These are phyloP conservation scores for Ophiothrix spiculata DNA, from an alignment of 35 echinoderm and acorn worm genomes.

Conservation along the genomic window DNA sequence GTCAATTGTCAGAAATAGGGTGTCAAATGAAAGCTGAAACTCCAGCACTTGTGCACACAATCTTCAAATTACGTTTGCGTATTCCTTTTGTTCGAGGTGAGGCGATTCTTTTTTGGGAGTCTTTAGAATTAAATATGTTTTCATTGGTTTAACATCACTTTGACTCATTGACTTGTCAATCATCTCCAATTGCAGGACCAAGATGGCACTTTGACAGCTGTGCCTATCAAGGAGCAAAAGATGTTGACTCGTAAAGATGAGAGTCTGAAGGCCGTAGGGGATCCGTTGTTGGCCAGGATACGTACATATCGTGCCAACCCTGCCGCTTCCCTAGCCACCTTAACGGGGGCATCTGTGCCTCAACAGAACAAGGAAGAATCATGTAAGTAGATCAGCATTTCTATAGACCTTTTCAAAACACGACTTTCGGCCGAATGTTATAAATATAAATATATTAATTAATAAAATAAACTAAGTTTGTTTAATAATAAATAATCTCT, in stretches of 20 bases:
- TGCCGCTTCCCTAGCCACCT: constrained; percentile 41
- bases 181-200: too few species aligned
- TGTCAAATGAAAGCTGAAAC: too few species aligned
- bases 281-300: constrained; percentile 50
- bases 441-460: constrained; percentile 33
- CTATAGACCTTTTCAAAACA: constrained; percentile 20
- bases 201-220: constrained; percentile 27
- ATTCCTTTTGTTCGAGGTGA: too few species aligned
- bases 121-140: too few species aligned
- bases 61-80: too few species aligned
- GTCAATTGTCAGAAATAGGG: too few species aligned
- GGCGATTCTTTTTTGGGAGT: too few species aligned
- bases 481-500: too few species aligned
- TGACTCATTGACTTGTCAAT: neutral
- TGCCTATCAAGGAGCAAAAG: constrained; percentile 23
- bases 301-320: constrained; percentile 44
- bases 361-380: constrained; percentile 56
- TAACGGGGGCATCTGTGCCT: constrained; percentile 33
- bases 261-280: constrained; percentile 19
- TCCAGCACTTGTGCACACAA: too few species aligned
- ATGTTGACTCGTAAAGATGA: constrained; percentile 49
- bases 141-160: too few species aligned
- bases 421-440: constrained; percentile 13
- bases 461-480: too few species aligned
- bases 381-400: too few species aligned